phyloP scores from a whole-genome alignment of 2,113 vertebrate species.

The Chaetodon trifascialis region DNA sequence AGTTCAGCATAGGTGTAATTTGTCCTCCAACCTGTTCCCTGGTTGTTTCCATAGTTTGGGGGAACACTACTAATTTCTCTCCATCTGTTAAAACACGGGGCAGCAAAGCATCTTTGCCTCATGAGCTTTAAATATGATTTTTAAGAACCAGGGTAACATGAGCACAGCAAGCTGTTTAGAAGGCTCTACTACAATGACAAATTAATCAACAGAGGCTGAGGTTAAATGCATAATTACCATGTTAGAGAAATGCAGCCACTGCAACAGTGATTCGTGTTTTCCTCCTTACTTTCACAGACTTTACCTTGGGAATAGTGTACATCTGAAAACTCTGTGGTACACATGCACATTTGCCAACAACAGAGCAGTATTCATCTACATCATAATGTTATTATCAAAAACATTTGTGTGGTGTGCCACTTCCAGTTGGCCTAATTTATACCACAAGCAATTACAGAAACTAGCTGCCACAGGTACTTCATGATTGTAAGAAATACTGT shows the following conservation, averaged over 20 bases:
- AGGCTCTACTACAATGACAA: neutral
- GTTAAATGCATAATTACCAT: conserved; percentile 35
- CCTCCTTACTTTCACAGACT: neutral
- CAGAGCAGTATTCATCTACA: neutral
- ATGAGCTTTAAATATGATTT: conserved; percentile 25
- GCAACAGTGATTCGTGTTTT: neutral
- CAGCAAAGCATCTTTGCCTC: conserved; percentile 17
- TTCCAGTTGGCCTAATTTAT: conserved; percentile 6
- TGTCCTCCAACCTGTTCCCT: conserved; percentile 29
- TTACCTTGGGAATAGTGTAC: neutral
- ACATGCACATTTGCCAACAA: neutral
- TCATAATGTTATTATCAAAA: neutral
- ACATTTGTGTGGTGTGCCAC: conserved; percentile 20
- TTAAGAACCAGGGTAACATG: conserved; percentile 32
- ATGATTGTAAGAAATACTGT: conserved; percentile 2
- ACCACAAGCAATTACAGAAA: conserved; percentile 15
- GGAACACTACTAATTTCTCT: conserved; percentile 28
- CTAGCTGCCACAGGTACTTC: conserved; percentile 8
- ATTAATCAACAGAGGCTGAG: conserved; percentile 16
- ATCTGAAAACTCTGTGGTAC: neutral
- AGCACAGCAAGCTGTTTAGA: conserved; percentile 6
- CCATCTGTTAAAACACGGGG: conserved; percentile 43
- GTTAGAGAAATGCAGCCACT: neutral
- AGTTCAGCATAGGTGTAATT: conserved; percentile 19
- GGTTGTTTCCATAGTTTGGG: conserved; percentile 7